Base-by-base conservation (phyloP, 1,140 invertebrate species). In the Cherax destructor region DNA sequence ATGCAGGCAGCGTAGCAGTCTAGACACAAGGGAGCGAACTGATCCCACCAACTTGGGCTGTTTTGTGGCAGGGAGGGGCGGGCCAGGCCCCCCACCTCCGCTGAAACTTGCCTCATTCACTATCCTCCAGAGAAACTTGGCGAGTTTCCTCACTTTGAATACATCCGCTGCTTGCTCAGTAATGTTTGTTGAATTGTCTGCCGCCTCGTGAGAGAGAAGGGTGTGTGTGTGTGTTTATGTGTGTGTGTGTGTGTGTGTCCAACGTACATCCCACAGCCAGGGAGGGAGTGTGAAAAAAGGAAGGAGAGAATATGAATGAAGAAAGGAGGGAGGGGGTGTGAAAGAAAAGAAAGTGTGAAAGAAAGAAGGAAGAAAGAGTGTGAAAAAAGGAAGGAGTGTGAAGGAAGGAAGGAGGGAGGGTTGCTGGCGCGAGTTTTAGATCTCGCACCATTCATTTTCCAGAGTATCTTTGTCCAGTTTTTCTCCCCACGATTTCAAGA, bases 381-480 rank as follows among this genome's bases (percentile, higher is more conserved):
- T 13, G 61, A 65, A 16, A 11, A 3, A 65, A 18, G 61, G 61
- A 65, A 18, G 61, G 18, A 65, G 61, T 5, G 61, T 3, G 18
- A 49, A 18, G 24, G 81, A 61, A 16, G 16, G 65, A 85, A 16
- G 61, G 65, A 49, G 21, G 47, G 24, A 24, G 21, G n/a, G 69
- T 7, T 9, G 65, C 1, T 59, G 69, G 41, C 49, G 3, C 1
- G 69, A 52, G 61, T 83, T 69, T 83, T 69, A 77, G 69, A 72
- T 86, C 84, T 61, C 74, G 77, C 21, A 77, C 84, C 77, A 86
- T 86, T 86, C 84, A 86, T 86, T 86, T 77, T 86, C 84, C 84
- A n/a, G 84, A 86, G 77, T 77, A 72, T 47, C 52, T 86, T 77
- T 86, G 52, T 78, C 84, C 84, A 86, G 77, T 86, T 56, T 77